Evolutionary conservation across 2,113 vertebrate genomes (phyloP).

Genomic region (Arothron firmamentum): DNA sequence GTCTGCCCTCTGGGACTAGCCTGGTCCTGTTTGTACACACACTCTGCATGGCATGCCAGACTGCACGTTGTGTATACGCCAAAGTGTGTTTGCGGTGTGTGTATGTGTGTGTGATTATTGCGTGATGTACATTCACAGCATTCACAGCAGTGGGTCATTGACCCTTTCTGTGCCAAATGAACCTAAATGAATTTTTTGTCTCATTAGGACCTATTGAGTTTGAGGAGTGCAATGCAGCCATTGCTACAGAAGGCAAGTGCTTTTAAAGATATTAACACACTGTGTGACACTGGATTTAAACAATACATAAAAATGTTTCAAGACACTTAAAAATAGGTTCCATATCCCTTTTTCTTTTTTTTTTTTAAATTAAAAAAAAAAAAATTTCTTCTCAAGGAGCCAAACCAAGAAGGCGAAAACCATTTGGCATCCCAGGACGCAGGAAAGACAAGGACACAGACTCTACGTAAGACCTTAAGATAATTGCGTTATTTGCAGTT

Average conservation of each 20-base stretch:
- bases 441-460: slow-evolving; percentile 96
- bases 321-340: not conserved
- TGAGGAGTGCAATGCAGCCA: slow-evolving; percentile 91
- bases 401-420: slow-evolving; percentile 91
- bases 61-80: slow-evolving; percentile 33
- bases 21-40: slow-evolving; percentile 40
- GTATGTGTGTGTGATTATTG: slow-evolving; percentile 48
- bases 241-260: slow-evolving; percentile 85
- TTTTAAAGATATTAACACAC: not conserved
- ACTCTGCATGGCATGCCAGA: slow-evolving; percentile 36
- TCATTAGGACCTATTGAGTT: slow-evolving; percentile 89
- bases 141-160: slow-evolving; percentile 52
- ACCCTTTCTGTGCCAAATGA: slow-evolving; percentile 58
- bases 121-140: slow-evolving; percentile 56
- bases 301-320: not conserved
- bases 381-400: slow-evolving; percentile 73
- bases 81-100: slow-evolving; percentile 26
- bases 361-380: no score
- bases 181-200: slow-evolving; percentile 50
- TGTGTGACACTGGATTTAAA: no score
- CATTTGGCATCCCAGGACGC: slow-evolving; percentile 89
- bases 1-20: slow-evolving; percentile 62
- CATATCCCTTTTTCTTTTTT: slow-evolving; percentile 6
- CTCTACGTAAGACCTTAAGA: slow-evolving; percentile 83
- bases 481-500: not conserved